Evolutionary conservation across 2,113 vertebrate genomes (phyloP), one percentile per base, ranked within the genome.

Genomic region (Amphilophus citrinellus): DNA sequence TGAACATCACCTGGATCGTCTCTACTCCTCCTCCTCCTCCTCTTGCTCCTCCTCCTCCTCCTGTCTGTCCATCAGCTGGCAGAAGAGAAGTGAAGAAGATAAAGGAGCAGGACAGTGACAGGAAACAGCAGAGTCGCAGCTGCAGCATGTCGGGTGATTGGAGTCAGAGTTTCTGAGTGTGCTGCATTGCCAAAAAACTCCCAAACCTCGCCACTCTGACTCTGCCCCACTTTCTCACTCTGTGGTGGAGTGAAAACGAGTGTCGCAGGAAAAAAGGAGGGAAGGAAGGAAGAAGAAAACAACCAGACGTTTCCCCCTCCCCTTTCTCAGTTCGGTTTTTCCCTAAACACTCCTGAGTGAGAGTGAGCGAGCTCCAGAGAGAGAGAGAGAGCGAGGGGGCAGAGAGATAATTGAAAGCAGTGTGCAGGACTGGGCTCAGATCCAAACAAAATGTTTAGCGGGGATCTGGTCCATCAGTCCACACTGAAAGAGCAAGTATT

Each of bases 1-100:
- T 99, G 95, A 99, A 99, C 93, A 97, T 93, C 2, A 99, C 97
- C 96, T 97, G 97, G 94, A 99, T 96, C 71, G 91, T 89, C 82
- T 95, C 96, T 18, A 63, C 53, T 92, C 94, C 95, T 15, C 82
- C 76, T 18, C 82, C 76, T 18, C 82, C 79, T 10, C 60, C 66
- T 58, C 77, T 73, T 10, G 30, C 66, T 35, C 37, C 77, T 9
- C 77, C 79, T 50, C 82, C 77, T 37, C 14, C 14, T 53, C 27
- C 47, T 77, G 57, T 95, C 97, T 96, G 96, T 86, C 97, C 97
- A 85, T 91, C 92, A 18, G 88, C 96, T 92, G 91, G 84, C 83
- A 58, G 92, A 37, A 82, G 68, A 62, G 84, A 92, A 20, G 94
- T 47, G 58, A 92, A 57, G 59, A 89, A 59, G 10, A 80, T 80